Evolutionary conservation across 2,113 vertebrate genomes (phyloP).

Genomic region (Callocephalon fimbriatum): DNA sequence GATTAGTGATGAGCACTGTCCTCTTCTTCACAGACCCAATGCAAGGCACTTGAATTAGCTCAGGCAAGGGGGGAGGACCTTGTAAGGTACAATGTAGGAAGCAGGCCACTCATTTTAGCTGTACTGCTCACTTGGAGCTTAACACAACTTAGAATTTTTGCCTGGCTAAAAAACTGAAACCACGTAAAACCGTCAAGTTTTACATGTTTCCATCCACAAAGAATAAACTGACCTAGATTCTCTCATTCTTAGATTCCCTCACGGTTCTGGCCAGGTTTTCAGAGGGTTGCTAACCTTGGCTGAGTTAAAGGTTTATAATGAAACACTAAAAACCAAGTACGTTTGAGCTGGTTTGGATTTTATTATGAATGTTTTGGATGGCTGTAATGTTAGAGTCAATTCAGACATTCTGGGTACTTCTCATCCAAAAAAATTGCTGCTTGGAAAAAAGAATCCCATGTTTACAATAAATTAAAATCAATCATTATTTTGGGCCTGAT

Average conservation of each 20-base stretch:
- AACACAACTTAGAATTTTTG: neutral
- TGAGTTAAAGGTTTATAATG: constrained; percentile 64
- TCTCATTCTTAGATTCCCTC: constrained; percentile 51
- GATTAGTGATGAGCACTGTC: rapidly evolving
- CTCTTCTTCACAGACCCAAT: neutral
- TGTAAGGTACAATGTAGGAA: neutral
- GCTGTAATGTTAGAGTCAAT: constrained; percentile 48
- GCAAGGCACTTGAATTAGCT: neutral
- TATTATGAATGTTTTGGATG: constrained; percentile 61
- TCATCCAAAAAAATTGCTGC: constrained; percentile 39
- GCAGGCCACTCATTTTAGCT: neutral
- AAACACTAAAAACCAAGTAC: constrained; percentile 64
- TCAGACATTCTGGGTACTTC: constrained; percentile 37
- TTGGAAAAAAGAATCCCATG: constrained; percentile 45
- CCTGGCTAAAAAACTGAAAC: neutral
- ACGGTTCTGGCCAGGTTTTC: constrained; percentile 47
- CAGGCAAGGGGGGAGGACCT: neutral
- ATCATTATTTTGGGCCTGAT: constrained; percentile 38
- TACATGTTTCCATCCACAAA: constrained; percentile 55
- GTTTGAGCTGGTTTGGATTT: constrained; percentile 57
- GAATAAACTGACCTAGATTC: constrained; percentile 59
- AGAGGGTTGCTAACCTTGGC: constrained; percentile 65
- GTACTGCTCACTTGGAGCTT: neutral
- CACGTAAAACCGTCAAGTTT: neutral
- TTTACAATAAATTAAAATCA: constrained; percentile 67